Evolutionary conservation across 2,797 vertebrate genomes (phyloP), one percentile per base, ranked within the genome.

Genomic region (Myripristis jacobus): DNA sequence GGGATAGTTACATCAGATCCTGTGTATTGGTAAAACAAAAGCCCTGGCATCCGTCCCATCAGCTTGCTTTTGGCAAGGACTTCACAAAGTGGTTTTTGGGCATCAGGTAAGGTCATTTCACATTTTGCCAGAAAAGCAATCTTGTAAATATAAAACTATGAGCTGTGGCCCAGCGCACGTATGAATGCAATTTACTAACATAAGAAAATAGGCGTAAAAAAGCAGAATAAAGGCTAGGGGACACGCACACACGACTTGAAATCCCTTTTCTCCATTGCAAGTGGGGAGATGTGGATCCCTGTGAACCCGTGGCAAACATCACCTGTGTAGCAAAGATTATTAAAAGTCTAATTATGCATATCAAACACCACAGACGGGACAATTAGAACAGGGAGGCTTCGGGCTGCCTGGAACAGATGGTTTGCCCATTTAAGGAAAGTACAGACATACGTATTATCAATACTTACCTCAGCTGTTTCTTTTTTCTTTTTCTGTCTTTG

Each of bases 311-410:
- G 63, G 87, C 86, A 88, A 90, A 91, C 87, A 87, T 90, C 86
- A 91, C 90, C 90, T 90, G 82, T 80, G 81, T 61, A 77, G 85
- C 83, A 90, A 90, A 89, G 88, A 93, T 92, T 92, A 92, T 92
- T 92, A 91, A 91, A 92, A 91, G 91, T 92, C 83, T 91, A 93
- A 92, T 93, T 93, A 92, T 82, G 89, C 89, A 90, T 88, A 91
- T 91, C 90, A 91, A 91, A 92, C 84, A 85, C 79, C 70, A 73
- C 91, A 92, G 90, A 92, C 81, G 84, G 89, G 82, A 89, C 90
- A 84, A 91, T 92, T 92, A 91, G 81, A 87, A 43, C 3, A 43
- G 75, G 70, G 80, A 86, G 80, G 81, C 90, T 86, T 75, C 69
- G 19, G 88, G 89, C 90, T 79, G 85, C 66, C 68, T 66, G 72